Evolutionary conservation across 2,888 invertebrate genomes (phyloP).

Genomic region (Serrognathus titanus): DNA sequence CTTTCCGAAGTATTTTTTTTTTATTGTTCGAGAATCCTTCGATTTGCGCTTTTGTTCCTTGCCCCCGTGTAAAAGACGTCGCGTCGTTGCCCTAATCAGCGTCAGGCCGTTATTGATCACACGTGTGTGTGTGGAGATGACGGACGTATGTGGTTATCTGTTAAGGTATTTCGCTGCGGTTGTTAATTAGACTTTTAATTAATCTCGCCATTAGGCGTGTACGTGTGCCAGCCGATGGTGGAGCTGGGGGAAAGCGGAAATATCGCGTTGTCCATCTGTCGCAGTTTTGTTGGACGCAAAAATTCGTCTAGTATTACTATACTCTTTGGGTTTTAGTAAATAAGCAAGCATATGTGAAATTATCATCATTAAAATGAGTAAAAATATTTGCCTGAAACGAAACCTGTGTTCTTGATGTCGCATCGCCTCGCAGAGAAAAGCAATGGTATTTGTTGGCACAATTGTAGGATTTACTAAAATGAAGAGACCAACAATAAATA

Average conservation of each 20-base stretch:
- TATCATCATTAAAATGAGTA: too few relatives aligned
- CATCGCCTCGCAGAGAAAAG: too few relatives aligned
- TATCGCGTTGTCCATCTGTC: background rate
- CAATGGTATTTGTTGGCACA: too few relatives aligned
- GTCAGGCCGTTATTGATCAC: background rate
- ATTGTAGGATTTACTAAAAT: too few relatives aligned
- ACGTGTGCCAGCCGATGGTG: background rate
- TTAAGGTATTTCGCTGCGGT: background rate
- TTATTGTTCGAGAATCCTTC: background rate
- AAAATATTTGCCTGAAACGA: too few relatives aligned
- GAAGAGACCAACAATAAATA: too few relatives aligned
- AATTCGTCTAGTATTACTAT: too few relatives aligned
- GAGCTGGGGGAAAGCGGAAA: background rate
- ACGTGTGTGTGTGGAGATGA: background rate
- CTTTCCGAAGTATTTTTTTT: background rate
- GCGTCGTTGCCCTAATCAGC: background rate
- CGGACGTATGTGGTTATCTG: background rate
- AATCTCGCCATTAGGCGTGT: background rate
- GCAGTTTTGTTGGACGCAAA: background rate
- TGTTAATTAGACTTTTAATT: conserved; percentile 1
- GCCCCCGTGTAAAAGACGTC: background rate
- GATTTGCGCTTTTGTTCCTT: background rate
- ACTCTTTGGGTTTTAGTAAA: too few relatives aligned
- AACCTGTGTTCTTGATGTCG: too few relatives aligned
- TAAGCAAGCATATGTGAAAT: too few relatives aligned